phyloP scores from a whole-genome alignment of 2,888 invertebrate genomes.

The Aporophyla lueneburgensis region DNA sequence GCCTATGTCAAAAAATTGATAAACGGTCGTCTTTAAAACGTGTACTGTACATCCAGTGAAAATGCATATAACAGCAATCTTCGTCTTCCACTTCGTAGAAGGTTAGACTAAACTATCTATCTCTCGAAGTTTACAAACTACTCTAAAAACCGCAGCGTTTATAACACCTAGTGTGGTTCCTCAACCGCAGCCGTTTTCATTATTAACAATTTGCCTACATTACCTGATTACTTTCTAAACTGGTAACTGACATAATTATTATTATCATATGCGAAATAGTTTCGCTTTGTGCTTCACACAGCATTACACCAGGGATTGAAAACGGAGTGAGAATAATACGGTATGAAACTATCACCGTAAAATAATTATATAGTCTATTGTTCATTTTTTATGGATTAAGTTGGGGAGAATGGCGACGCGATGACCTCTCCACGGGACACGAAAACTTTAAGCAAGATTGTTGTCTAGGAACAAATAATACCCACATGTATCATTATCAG shows the following conservation, averaged over 20 bases:
- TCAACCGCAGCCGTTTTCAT: conserved; percentile 28
- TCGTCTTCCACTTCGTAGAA: too few species aligned
- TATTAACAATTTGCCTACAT: conserved; percentile 52
- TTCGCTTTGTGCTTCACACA: background rate
- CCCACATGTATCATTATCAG: too few species aligned
- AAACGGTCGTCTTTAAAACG: too few species aligned
- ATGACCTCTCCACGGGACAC: conserved; percentile 7
- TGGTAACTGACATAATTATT: conserved; percentile 18
- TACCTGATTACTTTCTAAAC: conserved; percentile 58
- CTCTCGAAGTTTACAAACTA: too few species aligned
- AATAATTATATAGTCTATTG: background rate
- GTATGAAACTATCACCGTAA: background rate
- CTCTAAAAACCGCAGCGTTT: background rate
- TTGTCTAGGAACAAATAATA: background rate
- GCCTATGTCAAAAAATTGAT: too few species aligned
- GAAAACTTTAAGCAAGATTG: background rate
- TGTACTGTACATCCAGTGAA: too few species aligned
- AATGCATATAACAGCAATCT: too few species aligned
- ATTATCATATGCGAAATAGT: conserved; percentile 20
- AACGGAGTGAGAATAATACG: conserved; percentile 20
- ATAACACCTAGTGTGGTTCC: conserved; percentile 20
- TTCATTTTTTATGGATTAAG: conserved; percentile 8
- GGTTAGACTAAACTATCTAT: too few species aligned
- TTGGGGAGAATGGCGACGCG: background rate
- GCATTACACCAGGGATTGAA: conserved; percentile 35